These are phyloP conservation scores for Buceros bicornis DNA, from an alignment of 2,797 vertebrate species.

Conservation along the genomic window DNA sequence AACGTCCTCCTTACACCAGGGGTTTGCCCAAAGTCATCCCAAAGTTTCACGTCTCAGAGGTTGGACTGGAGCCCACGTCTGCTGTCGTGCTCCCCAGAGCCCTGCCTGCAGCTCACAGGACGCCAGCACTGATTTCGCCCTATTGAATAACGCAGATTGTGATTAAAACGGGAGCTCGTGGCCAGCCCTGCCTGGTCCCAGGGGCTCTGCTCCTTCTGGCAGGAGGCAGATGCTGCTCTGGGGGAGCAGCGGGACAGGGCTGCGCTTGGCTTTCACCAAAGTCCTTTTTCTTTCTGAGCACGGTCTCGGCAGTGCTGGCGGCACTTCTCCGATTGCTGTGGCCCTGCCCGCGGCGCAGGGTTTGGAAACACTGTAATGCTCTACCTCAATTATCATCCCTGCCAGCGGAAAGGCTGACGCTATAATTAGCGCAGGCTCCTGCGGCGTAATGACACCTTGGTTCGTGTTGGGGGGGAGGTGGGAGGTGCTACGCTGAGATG, in stretches of 20 bases:
- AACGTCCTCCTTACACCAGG: accelerated
- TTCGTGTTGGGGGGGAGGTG: neutral
- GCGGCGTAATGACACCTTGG: constrained; percentile 8
- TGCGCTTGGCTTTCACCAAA: accelerated
- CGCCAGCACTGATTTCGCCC: neutral
- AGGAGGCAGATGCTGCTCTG: neutral
- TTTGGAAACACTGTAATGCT: constrained; percentile 69
- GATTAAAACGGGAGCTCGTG: neutral
- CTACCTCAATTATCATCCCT: constrained; percentile 57
- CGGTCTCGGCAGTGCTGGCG: accelerated
- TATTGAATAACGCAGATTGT: neutral
- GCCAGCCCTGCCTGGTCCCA: neutral
- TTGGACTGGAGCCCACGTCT: accelerated
- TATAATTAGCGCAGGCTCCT: constrained; percentile 64
- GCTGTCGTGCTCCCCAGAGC: accelerated
- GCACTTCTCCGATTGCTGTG: neutral
- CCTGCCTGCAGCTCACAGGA: neutral
- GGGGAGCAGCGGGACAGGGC: neutral
- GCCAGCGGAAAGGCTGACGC: constrained; percentile 49
- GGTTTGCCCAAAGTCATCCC: neutral
- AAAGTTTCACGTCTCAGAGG: neutral
- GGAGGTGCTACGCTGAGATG: neutral
- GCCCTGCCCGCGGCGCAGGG: neutral
- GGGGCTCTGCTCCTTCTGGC: neutral
- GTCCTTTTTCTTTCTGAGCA: neutral